A percentile compares a stretch with the other conserved stretches of the same genome.
These are phyloP conservation scores for Heterotis niloticus DNA, from an alignment of 2,113 vertebrate species.

Conservation along the genomic window DNA sequence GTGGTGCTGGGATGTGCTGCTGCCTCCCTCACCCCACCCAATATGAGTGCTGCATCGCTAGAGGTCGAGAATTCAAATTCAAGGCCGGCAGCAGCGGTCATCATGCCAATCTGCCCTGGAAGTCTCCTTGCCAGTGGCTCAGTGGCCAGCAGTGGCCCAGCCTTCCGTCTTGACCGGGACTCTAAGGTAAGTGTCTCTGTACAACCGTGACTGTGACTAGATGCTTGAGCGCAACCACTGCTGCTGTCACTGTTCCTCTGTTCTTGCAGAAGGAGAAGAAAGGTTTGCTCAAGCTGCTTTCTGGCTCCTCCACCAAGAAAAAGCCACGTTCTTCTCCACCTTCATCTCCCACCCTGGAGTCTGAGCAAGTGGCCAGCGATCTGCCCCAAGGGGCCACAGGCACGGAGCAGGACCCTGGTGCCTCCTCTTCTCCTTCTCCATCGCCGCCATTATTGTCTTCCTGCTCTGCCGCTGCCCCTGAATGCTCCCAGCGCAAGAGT, in stretches of 20 bases:
- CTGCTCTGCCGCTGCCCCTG: constrained; percentile 50
- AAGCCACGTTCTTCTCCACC: constrained; percentile 85
- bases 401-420: constrained; percentile 60
- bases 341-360: constrained; percentile 84
- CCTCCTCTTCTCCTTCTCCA: constrained; percentile 33
- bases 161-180: constrained; percentile 81
- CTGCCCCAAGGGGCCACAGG: constrained; percentile 78
- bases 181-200: constrained; percentile 68
- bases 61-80: constrained; percentile 67
- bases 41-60: constrained; percentile 64
- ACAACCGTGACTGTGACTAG: neutral
- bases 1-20: constrained; percentile 75
- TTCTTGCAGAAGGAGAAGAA: constrained; percentile 88
- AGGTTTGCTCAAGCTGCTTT: constrained; percentile 87
- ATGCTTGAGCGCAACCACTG: neutral
- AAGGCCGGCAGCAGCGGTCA: constrained; percentile 57
- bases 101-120: constrained; percentile 62
- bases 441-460: constrained; percentile 34
- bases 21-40: constrained; percentile 72
- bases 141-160: constrained; percentile 55
- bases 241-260: neutral
- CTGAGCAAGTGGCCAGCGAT: constrained; percentile 73
- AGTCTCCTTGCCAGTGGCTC: constrained; percentile 32
- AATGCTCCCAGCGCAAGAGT: constrained; percentile 67
- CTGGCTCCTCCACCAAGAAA: constrained; percentile 84